Base-by-base conservation (phyloP, 2,888 invertebrate genomes). In the Nymphalis c-album region DNA sequence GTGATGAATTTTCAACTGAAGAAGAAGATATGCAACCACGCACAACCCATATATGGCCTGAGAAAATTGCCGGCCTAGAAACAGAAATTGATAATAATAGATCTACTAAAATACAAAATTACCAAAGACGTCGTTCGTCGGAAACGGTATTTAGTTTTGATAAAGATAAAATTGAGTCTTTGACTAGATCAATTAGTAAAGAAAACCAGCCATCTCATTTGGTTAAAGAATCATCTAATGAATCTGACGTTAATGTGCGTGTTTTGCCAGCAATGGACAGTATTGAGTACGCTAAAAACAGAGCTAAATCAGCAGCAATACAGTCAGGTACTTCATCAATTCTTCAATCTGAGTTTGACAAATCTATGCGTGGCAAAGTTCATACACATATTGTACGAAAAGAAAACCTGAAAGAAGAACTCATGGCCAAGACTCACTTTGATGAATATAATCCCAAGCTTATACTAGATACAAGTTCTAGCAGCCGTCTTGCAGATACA, bases 81-180 rank as follows among this genome's bases (percentile, higher is more conserved):
- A 92, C 93, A 0, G 94, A 94, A 78, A 90, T 93, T 22, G 89
- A 88, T 72, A 76, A 84, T 68, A 91, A 86, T 74, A 84, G 93
- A 72, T 82, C 87, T 46, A 85, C 90, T 26, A 92, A 91, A 80
- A 87, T 89, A 69, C 87, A 88, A 67, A 91, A 86, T 50, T 94
- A 93, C 76, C 94, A 94, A 78, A 85, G 95, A 26, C 94, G 95
- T 7, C 94, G 95, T 18, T 95, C 95, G 57, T 95, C 95, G n/a
- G 94, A 95, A 74, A 94, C 94, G 60, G 95, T 96, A 7, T 96
- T 96, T 77, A 95, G 95, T 83, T 96, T 96, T 75, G 96, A 96
- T 78, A 95, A 95, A 80, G 95, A 95, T 73, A 94, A 95, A 78
- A 96, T 96, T 69, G 95, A 95, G 79, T 95, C 95, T 2, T 83